Conservation (phyloP, 2,113 vertebrate genomes). For the Phaethon lepturus region DNA sequence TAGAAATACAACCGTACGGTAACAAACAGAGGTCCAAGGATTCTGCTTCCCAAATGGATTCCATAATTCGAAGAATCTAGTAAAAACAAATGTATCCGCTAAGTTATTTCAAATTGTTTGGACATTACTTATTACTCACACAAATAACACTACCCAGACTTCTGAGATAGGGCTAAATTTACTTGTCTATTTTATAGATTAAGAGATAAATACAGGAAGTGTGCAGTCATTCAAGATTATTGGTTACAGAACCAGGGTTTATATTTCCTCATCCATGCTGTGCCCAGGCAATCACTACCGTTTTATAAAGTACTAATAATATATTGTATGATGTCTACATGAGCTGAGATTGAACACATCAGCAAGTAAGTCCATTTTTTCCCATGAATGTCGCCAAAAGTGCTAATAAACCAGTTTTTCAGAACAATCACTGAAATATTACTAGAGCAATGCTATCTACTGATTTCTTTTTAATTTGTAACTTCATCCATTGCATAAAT, state of each 20-base stretch:
- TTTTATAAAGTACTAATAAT: background rate
- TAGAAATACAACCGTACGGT: slow-evolving; percentile 97
- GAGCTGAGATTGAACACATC: background rate
- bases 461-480: background rate
- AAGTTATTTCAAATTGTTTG: background rate
- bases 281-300: background rate
- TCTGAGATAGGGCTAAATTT: background rate
- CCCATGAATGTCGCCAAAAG: background rate
- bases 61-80: slow-evolving; percentile 97
- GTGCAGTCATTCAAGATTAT: background rate
- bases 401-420: background rate
- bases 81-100: background rate
- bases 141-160: background rate
- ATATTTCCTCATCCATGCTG: background rate
- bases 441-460: background rate
- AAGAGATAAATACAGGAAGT: background rate
- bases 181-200: background rate
- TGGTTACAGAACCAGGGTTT: background rate
- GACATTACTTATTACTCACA: background rate
- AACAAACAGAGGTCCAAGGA: slow-evolving; percentile 93
- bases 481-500: background rate
- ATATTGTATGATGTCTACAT: background rate
- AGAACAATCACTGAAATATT: background rate
- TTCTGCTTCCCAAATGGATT: slow-evolving; percentile 97
- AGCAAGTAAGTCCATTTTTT: background rate